Base-by-base conservation (phyloP, 2,888 invertebrate genomes). In the Pseudolycoriella hygida region DNA sequence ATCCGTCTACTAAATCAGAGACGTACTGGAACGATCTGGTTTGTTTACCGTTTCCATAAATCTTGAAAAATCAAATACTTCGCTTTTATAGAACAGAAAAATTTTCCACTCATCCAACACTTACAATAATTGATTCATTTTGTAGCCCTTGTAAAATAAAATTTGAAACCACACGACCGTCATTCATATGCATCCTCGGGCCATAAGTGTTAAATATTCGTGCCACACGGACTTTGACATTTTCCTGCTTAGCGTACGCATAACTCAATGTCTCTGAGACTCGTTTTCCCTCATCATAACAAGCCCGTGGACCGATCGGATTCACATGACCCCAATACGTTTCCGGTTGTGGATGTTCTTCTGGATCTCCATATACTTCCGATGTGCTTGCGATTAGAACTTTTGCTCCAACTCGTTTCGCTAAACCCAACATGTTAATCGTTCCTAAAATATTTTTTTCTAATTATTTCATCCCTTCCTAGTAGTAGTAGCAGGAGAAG, bases 261-360 rank as follows among this genome's bases (percentile, higher is more conserved):
- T 94, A 96, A 6, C 74, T 74, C 47, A 99, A 69, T 0, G 97
- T 90, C 66, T 99, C 98, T 0, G 97, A 86, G 1, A 97, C 93
- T 45, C 98, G 72, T 67, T 98, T 99, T n/a, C 96, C 97, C 68
- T 99, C 98, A 60, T 99, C 98, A 58, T 98, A 98, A 64, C 98
- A 99, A 1, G 97, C 92, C 47, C 98, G 70, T 0, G 90, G 90
- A 2, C 90, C 85, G 56, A 98, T 96, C 6, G 97, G 96, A 72
- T 98, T 99, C 0, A 98, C 98, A 64, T 98, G 88, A 1, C 98
- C 98, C 96, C 97, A 98, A 60, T 97, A 97, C 1, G 87, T 83
- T 68, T 99, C 98, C 1, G 85, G 81, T 61, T 98, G 98, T 1
- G 98, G 98, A 70, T 98, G 98, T 12, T 89, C 88, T 62, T 89